Conservation (phyloP, 1,140 invertebrate species). For the Thaumetopoea pityocampa region DNA sequence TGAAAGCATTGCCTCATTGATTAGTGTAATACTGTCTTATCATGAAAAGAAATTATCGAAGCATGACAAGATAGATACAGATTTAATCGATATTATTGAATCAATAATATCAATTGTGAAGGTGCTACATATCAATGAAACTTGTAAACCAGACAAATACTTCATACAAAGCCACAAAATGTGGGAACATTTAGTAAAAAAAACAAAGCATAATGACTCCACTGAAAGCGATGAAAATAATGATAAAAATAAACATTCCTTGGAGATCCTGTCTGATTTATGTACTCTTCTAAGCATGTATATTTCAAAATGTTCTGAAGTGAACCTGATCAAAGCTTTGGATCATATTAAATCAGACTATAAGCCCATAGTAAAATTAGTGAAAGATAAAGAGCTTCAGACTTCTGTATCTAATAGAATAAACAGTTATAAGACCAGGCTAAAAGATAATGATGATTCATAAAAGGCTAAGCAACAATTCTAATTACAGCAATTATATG, state of each 20-base stretch:
- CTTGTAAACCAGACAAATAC: slow-evolving; percentile 32
- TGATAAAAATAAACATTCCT: too few relatives aligned
- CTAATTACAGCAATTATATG: too few relatives aligned
- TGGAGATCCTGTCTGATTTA: too few relatives aligned
- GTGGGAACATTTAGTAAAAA: too few relatives aligned
- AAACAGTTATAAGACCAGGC: slow-evolving; percentile 41
- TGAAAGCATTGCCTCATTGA: slow-evolving; percentile 36
- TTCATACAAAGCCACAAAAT: slow-evolving; percentile 43
- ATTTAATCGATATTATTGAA: slow-evolving; percentile 59
- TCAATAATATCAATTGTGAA: slow-evolving; percentile 46
- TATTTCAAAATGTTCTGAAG: slow-evolving; percentile 40
- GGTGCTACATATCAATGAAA: slow-evolving; percentile 31
- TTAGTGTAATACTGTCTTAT: slow-evolving; percentile 47
- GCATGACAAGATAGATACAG: slow-evolving; percentile 56
- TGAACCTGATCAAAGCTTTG: slow-evolving; percentile 34
- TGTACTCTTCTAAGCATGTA: slow-evolving; percentile 44
- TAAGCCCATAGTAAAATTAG: slow-evolving; percentile 39
- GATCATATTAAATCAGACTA: slow-evolving; percentile 38
- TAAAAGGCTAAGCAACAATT: slow-evolving; percentile 19
- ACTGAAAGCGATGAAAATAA: too few relatives aligned
- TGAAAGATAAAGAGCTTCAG: slow-evolving; percentile 31
- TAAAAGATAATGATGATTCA: slow-evolving; percentile 45
- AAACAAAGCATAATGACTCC: too few relatives aligned
- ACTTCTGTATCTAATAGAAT: slow-evolving; percentile 34
- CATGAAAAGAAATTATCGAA: slow-evolving; percentile 54